Percentiles rank a stretch among this genome's conserved stretches.
These are phyloP conservation scores for Pteronura brasiliensis DNA, from an alignment of 2,113 vertebrate species.

Conservation along the genomic window DNA sequence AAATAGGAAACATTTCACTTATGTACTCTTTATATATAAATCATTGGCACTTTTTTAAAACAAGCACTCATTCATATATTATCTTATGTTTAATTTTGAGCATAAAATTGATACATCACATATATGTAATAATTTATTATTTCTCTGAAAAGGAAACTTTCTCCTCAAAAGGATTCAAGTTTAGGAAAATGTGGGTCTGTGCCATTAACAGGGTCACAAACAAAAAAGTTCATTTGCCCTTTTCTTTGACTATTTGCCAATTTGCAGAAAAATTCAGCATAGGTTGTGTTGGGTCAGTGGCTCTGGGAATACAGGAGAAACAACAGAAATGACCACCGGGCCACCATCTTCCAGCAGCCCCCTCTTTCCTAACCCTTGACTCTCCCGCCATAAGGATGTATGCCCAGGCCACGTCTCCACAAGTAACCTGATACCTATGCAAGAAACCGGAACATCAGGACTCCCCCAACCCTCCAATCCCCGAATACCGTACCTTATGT, in stretches of 20 bases:
- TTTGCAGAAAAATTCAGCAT: not conserved
- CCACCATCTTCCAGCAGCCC: too few species aligned
- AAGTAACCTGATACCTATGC: too few species aligned
- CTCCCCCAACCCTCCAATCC: too few species aligned
- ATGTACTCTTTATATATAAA: not conserved
- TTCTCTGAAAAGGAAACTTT: not conserved
- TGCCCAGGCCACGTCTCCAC: too few species aligned
- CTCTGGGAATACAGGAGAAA: too few species aligned
- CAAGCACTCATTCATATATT: not conserved
- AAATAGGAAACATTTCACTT: not conserved
- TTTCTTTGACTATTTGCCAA: not conserved
- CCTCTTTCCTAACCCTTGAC: too few species aligned
- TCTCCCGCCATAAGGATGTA: too few species aligned
- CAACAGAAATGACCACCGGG: too few species aligned
- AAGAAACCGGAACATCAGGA: too few species aligned
- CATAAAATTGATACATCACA: not conserved
- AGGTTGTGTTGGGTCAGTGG: too few species aligned
- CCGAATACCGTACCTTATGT: too few species aligned
- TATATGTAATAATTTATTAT: not conserved
- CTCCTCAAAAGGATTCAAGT: not conserved
- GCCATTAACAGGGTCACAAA: not conserved
- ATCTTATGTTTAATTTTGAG: not conserved
- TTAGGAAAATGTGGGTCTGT: not conserved
- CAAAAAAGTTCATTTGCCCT: not conserved
- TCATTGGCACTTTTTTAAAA: not conserved